Evolutionary conservation across 2,888 invertebrate species (phyloP).

Genomic region (Thereva nobilitata): DNA sequence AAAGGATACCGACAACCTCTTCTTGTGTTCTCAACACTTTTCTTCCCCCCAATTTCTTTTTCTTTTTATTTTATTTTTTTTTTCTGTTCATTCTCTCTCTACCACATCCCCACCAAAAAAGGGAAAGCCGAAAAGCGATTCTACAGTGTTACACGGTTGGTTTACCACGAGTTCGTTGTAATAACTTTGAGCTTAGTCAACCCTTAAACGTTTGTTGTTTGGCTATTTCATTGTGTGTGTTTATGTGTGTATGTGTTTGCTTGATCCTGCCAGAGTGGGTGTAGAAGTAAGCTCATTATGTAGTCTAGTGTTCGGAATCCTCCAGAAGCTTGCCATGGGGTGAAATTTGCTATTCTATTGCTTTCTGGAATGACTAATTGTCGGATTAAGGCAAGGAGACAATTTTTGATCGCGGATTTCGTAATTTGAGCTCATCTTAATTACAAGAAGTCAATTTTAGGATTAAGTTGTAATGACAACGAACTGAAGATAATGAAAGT

Average conservation of each 20-base stretch:
- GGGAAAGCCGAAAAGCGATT: conserved; percentile 30
- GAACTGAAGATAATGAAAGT: conserved; percentile 25
- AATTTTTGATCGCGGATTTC: conserved; percentile 29
- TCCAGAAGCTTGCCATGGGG: background rate
- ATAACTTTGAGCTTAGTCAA: conserved; percentile 23
- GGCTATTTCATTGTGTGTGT: background rate
- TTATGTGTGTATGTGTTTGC: conserved; percentile 5
- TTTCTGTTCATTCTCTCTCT: background rate
- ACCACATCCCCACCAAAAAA: background rate
- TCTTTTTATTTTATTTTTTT: background rate
- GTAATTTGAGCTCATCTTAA: conserved; percentile 27
- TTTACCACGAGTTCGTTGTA: conserved; percentile 30
- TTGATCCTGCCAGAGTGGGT: background rate
- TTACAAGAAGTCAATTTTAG: conserved; percentile 27
- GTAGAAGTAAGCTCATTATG: too few species aligned
- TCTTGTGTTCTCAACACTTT: too few species aligned
- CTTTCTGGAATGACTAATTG: conserved; percentile 27
- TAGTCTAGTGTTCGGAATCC: too few species aligned
- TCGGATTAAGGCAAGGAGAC: conserved; percentile 19
- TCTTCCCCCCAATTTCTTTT: background rate
- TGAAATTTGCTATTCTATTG: conserved; percentile 23
- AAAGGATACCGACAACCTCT: too few species aligned
- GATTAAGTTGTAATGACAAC: conserved; percentile 29
- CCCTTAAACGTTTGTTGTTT: conserved; percentile 10
- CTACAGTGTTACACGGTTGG: conserved; percentile 27